Evolutionary conservation across 2,113 vertebrate genomes (phyloP).

Genomic region (Hirundichthys speculiger): DNA sequence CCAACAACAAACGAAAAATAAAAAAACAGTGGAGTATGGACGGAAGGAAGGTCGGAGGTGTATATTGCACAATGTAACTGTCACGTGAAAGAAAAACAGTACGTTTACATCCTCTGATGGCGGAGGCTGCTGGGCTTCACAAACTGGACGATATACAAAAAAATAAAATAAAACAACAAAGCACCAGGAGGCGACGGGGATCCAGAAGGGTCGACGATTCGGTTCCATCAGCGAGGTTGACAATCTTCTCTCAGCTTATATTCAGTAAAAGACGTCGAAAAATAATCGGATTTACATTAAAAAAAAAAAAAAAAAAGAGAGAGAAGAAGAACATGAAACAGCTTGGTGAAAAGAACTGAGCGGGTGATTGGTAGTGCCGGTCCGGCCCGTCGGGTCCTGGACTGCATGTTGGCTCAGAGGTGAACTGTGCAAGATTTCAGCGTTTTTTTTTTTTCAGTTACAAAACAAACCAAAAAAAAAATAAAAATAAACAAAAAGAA

Average conservation of each 20-base stretch:
- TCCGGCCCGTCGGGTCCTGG: slow-evolving; percentile 61
- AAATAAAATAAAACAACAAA: slow-evolving; percentile 55
- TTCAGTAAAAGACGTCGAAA: slow-evolving; percentile 64
- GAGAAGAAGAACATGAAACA: slow-evolving; percentile 43
- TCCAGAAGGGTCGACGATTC: slow-evolving; percentile 63
- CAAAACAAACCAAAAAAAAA: slow-evolving; percentile 64
- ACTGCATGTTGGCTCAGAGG: slow-evolving; percentile 80
- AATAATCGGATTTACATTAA: not conserved
- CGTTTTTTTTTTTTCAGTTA: slow-evolving; percentile 71
- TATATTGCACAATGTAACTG: slow-evolving; percentile 82
- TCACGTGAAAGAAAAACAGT: slow-evolving; percentile 68
- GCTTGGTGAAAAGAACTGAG: slow-evolving; percentile 51
- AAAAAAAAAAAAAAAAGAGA: not conserved
- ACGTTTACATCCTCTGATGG: slow-evolving; percentile 39
- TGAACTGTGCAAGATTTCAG: slow-evolving; percentile 83
- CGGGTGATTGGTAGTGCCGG: slow-evolving; percentile 75
- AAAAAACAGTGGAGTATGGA: slow-evolving; percentile 58
- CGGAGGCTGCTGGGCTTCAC: slow-evolving; percentile 46
- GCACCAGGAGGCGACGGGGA: slow-evolving; percentile 56
- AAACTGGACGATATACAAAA: slow-evolving; percentile 43
- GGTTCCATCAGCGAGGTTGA: slow-evolving; percentile 51
- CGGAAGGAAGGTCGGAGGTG: slow-evolving; percentile 75
- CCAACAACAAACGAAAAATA: slow-evolving; percentile 22
- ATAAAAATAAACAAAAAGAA: too few species aligned
- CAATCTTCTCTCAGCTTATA: slow-evolving; percentile 77